Conservation (phyloP, 2,797 vertebrate genomes). For the Schizothorax lantsangensis region DNA sequence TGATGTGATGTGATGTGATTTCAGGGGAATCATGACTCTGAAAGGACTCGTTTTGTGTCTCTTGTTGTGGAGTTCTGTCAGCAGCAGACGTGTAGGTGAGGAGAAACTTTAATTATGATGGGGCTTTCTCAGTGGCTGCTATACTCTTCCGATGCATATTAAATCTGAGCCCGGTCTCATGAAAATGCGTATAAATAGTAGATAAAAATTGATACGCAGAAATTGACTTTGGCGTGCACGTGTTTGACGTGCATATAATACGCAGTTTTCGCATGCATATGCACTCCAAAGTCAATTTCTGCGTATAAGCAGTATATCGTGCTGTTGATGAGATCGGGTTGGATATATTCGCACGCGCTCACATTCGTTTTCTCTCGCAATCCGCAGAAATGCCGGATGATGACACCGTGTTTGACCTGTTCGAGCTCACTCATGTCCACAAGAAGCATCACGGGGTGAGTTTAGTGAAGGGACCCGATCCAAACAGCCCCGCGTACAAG, state of each 20-base stretch:
- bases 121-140: neutral
- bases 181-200: too few species aligned
- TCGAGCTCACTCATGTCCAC: slow-evolving; percentile 84
- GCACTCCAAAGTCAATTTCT: neutral
- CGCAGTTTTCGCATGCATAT: neutral
- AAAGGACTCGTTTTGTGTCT: slow-evolving; percentile 80
- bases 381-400: slow-evolving; percentile 84
- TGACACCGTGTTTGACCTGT: slow-evolving; percentile 93
- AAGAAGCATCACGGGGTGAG: slow-evolving; percentile 87
- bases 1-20: slow-evolving; percentile 47
- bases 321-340: neutral
- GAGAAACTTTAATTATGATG: slow-evolving; percentile 62
- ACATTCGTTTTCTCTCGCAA: neutral
- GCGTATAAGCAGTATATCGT: neutral
- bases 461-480: slow-evolving; percentile 89
- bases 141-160: too few species aligned
- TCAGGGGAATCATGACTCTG: slow-evolving; percentile 79
- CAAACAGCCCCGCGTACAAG: slow-evolving; percentile 92
- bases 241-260: neutral
- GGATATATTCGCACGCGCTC: neutral
- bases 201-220: too few species aligned
- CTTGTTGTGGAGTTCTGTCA: slow-evolving; percentile 75
- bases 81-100: slow-evolving; percentile 88
- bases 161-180: too few species aligned
- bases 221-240: neutral